Conservation (phyloP, 2,113 vertebrate genomes). For the Acrocephalus kingi region DNA sequence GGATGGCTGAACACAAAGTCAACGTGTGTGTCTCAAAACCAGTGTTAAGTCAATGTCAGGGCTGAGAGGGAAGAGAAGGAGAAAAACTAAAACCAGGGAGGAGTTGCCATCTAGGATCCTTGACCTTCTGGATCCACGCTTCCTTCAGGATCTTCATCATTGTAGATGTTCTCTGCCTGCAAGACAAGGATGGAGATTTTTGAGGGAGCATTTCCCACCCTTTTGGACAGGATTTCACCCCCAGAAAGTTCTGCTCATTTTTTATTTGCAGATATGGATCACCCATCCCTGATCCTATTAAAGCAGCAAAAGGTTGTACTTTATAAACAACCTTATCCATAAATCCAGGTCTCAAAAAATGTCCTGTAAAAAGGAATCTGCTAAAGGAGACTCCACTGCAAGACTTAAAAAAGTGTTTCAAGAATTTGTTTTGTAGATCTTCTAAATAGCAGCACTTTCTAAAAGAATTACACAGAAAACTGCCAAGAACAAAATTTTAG, state of each 20-base stretch:
- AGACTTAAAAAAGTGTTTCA: background rate
- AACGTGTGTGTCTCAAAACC: slow-evolving; percentile 75
- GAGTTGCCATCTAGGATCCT: slow-evolving; percentile 72
- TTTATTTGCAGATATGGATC: background rate
- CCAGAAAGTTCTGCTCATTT: background rate
- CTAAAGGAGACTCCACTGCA: background rate
- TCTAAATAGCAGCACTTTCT: background rate
- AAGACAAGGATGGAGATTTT: background rate
- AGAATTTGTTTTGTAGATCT: background rate
- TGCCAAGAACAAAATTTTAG: background rate
- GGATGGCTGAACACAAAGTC: slow-evolving; percentile 64
- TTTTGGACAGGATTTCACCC: background rate
- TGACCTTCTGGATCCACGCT: slow-evolving; percentile 93
- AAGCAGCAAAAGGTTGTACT: background rate
- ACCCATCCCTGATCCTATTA: background rate
- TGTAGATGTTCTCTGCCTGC: slow-evolving; percentile 99
- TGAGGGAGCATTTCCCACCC: background rate
- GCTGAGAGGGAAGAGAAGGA: slow-evolving; percentile 62
- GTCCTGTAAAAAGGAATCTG: background rate
- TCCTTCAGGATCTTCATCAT: slow-evolving; percentile 96
- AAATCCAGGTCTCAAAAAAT: background rate
- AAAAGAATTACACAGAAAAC: background rate
- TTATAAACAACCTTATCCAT: fast-evolving
- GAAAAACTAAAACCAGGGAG: slow-evolving; percentile 34
- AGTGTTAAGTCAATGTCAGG: slow-evolving; percentile 71